Evolutionary conservation across 1,140 invertebrate species (phyloP), one percentile per base, ranked within the genome.

Genomic region (Lutraria rhynchaena): DNA sequence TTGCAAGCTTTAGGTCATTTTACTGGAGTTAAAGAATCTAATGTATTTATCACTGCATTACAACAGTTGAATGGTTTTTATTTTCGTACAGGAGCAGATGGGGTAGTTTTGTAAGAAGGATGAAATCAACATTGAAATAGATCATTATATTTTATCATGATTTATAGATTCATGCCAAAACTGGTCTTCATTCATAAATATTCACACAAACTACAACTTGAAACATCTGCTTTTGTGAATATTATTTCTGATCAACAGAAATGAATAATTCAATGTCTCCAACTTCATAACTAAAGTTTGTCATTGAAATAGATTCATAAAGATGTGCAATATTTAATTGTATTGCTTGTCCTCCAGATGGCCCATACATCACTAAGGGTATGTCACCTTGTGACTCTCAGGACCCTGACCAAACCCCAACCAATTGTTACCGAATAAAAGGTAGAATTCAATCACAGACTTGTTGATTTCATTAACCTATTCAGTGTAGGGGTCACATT

Each of bases 401-500:
- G 29, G 58, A 44, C 58, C 41, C 35, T 75, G 53, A 75, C 37
- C 22, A 44, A 75, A 55, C 55, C 71, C 57, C 24, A n/a, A 27
- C 19, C 63, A 24, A 75, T 75, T 75, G 73, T 75, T 57, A 49
- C 55, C 37, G 49, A 60, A 75, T 61, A 61, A 75, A 75, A 57
- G 73, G 24, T 24, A 60, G 37, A 75, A 61, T 61, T 49, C 73
- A 60, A 60, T 49, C 57, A 31, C 19, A 75, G 73, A 75, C 73
- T 75, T 75, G 73, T 75, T 75, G 73, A 75, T 75, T 75, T 75
- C 73, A 75, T 75, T 75, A 75, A 75, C 73, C 73, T 61, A 27
- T 41, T 19, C 29, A 35, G 58, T 44, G 35, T n/a, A 22, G 51
- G 73, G 63, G 63, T 67, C 63, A 67, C 33, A 37, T 15, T 67